A percentile compares a stretch with the other conserved stretches of the same genome.
These are phyloP conservation scores for Pseudopodoces humilis DNA, from an alignment of 2,113 vertebrate species.

Conservation along the genomic window DNA sequence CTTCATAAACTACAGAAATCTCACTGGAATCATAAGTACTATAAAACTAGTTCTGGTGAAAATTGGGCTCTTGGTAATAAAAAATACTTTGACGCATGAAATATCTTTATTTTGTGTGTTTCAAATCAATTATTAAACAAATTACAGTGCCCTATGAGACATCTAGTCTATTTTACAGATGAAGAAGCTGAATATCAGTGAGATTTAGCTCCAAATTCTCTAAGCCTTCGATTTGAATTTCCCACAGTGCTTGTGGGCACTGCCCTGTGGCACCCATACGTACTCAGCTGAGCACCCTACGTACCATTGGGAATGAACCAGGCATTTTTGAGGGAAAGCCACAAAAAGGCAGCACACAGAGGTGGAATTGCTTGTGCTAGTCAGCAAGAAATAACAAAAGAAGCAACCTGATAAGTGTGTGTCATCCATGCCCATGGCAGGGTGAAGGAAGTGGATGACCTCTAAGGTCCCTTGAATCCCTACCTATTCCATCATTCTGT, in stretches of 20 bases:
- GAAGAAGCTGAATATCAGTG: not conserved
- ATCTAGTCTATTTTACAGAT: not conserved
- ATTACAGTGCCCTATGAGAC: not conserved
- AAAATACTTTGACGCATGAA: not conserved
- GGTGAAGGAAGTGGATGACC: not conserved
- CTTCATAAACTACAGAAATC: not conserved
- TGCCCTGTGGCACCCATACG: not conserved
- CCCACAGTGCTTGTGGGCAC: not conserved
- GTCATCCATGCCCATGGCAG: not conserved
- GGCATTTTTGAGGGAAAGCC: not conserved
- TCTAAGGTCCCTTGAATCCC: not conserved
- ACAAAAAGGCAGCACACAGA: not conserved
- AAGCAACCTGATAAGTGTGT: not conserved
- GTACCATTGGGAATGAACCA: not conserved
- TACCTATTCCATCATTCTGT: not conserved
- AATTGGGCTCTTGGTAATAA: not conserved
- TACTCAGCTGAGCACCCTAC: not conserved
- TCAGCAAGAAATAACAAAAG: not conserved
- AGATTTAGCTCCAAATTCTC: not conserved
- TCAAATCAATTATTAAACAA: conserved; percentile 29
- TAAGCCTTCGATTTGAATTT: not conserved
- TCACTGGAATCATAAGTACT: not conserved
- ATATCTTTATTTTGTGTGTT: conserved; percentile 2
- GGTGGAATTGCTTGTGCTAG: not conserved
- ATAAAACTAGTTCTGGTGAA: not conserved